Evolutionary conservation across 1,140 invertebrate species (phyloP), one percentile per base, ranked within the genome.

Genomic region (Heliothis virescens): DNA sequence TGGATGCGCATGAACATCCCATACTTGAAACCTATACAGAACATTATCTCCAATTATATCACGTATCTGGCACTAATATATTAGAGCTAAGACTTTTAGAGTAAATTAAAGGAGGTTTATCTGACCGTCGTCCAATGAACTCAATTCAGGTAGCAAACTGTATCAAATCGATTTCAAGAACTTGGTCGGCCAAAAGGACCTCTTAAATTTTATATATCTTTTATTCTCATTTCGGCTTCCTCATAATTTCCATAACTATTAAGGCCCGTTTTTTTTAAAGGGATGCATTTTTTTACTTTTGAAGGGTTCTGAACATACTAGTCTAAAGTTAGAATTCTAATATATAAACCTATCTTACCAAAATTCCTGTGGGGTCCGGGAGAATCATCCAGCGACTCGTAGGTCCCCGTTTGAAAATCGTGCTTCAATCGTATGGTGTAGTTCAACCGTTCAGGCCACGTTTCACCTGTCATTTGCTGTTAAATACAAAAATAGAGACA

Each of bases 371-470:
- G 85, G 0, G 83, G 78, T 1, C 71, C 79, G 0, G 77, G 26
- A 0, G 9, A 29, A 3, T 53, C 75, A n/a, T 83, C 76, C 0
- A 53, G 16, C 0, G 83, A 26, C 10, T 78, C 53, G 52, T 79
- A 83, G 0, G 73, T 26, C 18, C 84, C 21, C 0, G 87, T 87
- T 9, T 62, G 12, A 60, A 89, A 90, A 11, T 85, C 50, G 10
- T 73, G 41, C n/a, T 85, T 85, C 80, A 91, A 85, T 4, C 87
- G 80, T 26, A 93, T 89, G 0, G 89, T 91, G 81, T 93, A 93
- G 69, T 84, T 84, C 9, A 93, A 78, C 9, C 79, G 85, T 2
- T 79, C 48, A 0, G 91, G 89, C 83, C 81, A 82, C 9, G 41
- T 60, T 13, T 53, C 65, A 1, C 65, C 62, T 0, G 26, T 34